Conservation (phyloP, 2,888 invertebrate genomes). For the Drosophila bunnanda region DNA sequence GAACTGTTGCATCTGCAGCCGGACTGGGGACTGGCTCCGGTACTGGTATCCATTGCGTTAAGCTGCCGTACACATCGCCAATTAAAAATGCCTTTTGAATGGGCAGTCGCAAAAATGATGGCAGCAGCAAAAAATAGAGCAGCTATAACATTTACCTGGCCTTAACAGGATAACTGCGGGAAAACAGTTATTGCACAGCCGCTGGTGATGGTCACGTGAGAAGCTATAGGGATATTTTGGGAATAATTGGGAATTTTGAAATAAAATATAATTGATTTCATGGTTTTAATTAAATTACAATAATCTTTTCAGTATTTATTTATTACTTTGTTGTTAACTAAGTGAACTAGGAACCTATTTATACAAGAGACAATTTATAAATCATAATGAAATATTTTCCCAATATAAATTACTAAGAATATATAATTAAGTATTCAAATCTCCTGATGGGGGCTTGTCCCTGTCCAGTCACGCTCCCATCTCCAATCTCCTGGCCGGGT, state of each 20-base stretch:
- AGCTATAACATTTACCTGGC: slow-evolving; percentile 64
- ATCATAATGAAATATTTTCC: neutral
- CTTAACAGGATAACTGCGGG: slow-evolving; percentile 46
- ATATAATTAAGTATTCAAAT: neutral
- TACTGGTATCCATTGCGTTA: slow-evolving; percentile 44
- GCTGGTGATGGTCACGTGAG: neutral
- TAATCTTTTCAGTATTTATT: no score
- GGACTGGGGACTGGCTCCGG: neutral
- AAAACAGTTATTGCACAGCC: slow-evolving; percentile 24
- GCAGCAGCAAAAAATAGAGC: slow-evolving; percentile 34
- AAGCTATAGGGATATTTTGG: no score
- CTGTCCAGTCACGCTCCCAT: slow-evolving; percentile 1
- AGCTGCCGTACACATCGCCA: slow-evolving; percentile 65
- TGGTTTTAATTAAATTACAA: no score
- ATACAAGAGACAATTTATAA: no score
- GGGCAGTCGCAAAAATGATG: slow-evolving; percentile 40
- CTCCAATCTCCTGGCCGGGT: slow-evolving; percentile 1
- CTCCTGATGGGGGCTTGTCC: neutral
- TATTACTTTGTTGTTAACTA: no score
- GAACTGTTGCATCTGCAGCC: slow-evolving; percentile 61
- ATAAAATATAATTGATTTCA: no score
- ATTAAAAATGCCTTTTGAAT: slow-evolving; percentile 78
- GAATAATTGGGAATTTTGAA: neutral
- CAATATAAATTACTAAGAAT: neutral
- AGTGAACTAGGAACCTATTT: no score